phyloP scores from a whole-genome alignment of 2,888 invertebrate species.

The Xanthia togata region DNA sequence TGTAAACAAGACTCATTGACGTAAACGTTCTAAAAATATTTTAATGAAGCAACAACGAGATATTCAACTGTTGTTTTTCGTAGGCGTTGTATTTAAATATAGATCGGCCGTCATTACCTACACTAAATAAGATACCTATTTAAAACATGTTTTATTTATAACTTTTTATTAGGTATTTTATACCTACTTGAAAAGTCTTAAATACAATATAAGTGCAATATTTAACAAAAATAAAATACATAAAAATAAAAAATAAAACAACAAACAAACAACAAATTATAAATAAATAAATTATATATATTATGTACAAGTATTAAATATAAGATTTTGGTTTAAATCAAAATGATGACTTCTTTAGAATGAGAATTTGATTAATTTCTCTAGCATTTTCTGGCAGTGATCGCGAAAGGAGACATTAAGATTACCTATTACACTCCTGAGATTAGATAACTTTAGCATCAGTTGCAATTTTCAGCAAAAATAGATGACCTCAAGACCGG shows the following conservation, averaged over 20 bases:
- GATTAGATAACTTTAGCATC: too few species aligned
- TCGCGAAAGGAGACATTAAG: background rate
- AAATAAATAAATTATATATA: too few species aligned
- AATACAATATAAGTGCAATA: too few species aligned
- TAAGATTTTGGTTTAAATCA: background rate
- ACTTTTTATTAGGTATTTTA: too few species aligned
- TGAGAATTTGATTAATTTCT: background rate
- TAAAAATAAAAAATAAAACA: too few species aligned
- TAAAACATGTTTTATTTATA: background rate
- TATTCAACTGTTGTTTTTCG: constrained; percentile 29
- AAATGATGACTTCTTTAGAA: background rate
- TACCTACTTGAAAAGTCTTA: too few species aligned
- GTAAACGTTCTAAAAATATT: constrained; percentile 36
- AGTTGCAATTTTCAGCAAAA: too few species aligned
- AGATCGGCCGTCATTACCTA: constrained; percentile 12
- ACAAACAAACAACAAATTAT: too few species aligned
- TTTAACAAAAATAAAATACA: too few species aligned
- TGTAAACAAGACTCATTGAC: background rate
- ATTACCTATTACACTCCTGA: too few species aligned
- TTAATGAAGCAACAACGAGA: constrained; percentile 14
- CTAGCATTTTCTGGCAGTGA: background rate
- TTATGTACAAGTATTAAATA: too few species aligned
- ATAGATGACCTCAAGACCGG: too few species aligned
- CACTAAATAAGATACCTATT: background rate
- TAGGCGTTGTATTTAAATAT: constrained; percentile 42